Evolutionary conservation across 1,140 invertebrate genomes (phyloP), one percentile per base, ranked within the genome.

Genomic region (Drosophila erecta): DNA sequence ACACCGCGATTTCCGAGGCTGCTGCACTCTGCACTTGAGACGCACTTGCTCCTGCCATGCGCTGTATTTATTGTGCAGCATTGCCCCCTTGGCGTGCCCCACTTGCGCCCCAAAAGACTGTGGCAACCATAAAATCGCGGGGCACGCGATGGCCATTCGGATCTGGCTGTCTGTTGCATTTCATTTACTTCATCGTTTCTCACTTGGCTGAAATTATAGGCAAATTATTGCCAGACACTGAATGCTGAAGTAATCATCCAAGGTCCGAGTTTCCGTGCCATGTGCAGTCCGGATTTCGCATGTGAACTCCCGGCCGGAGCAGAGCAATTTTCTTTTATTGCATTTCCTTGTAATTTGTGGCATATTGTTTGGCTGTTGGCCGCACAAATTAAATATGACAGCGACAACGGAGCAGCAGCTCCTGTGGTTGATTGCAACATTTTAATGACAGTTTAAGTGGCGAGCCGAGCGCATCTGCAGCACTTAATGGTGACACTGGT

Each of bases 321-420:
- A 44, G 4, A 11, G 49, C 73, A 54, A 47, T 81, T 65, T 59
- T 58, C 76, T 81, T 87, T 86, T 79, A 87, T 87, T 78, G 65
- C 79, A 86, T 86, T 83, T 86, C 61, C 83, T 87, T 86, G 83
- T 87, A 86, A 86, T 86, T 86, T 86, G 84, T 79, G 79, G 59
- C 79, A 83, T 86, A 86, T 89, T 86, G 83, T 86, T 70, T 86
- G 81, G 59, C 75, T 71, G 79, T 50, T 76, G 83, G 69, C 57
- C 74, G 64, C 51, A 60, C 64, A 87, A 86, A 87, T 86, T 86
- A 86, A 87, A 87, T 81, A 86, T 74, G 66, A 67, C 72, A 66
- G 59, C 55, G 54, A 43, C 43, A 55, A 17, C 17, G 41, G 37
- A 53, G 59, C 71, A 61, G 46, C 51, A 62, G 59, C 77, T 66